Base-by-base conservation (phyloP, 2,797 vertebrate genomes). In the Xiphophorus birchmanni region DNA sequence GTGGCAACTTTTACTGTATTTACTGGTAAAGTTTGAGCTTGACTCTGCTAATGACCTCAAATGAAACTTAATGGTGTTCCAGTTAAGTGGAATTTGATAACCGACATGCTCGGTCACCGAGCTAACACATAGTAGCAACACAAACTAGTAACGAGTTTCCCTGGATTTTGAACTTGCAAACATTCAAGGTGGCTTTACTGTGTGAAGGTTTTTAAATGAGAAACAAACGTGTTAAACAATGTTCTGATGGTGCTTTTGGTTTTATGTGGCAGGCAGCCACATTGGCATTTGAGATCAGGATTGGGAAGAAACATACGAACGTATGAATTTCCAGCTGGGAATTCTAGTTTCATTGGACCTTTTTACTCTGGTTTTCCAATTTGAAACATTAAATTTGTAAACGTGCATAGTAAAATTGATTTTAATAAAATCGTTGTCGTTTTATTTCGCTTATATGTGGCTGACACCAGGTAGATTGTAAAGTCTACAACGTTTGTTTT, bases 401-500 rank as follows among this genome's bases (percentile, higher is more conserved):
- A 12, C 12, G 9, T 60, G 56, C 6, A 54, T 23, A 29, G 11
- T 60, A 60, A 32, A 32, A 60, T 40, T 1, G 8, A 21, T n/a
- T 71, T 44, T 71, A n/a, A 21, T 21, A 26, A 44, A 42, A 40
- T 71, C 8, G 9, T 50, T 18, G n/a, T 21, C 1, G n/a, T 52
- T 12, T 74, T 37, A 40, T 71, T 69, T 12, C 0, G 29, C 6
- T 17, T 52, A 23, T 17, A 1, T 29, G 2, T 5, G 2, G 29
- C 23, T 32, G 0, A 35, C 17, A 21, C n/a, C 17, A n/a, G 2
- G 21, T 79, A 5, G 29, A 29, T 69, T 65, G 4, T 21, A 32
- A 11, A 52, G 71, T 52, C 2, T 80, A 35, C 32, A 74, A n/a
- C n/a, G 44, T 81, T 37, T 77, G 2, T 67, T 32, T 65, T 76